Evolutionary conservation across 2,113 vertebrate species (phyloP), one percentile per base, ranked within the genome.

Genomic region (Tetrao urogallus): DNA sequence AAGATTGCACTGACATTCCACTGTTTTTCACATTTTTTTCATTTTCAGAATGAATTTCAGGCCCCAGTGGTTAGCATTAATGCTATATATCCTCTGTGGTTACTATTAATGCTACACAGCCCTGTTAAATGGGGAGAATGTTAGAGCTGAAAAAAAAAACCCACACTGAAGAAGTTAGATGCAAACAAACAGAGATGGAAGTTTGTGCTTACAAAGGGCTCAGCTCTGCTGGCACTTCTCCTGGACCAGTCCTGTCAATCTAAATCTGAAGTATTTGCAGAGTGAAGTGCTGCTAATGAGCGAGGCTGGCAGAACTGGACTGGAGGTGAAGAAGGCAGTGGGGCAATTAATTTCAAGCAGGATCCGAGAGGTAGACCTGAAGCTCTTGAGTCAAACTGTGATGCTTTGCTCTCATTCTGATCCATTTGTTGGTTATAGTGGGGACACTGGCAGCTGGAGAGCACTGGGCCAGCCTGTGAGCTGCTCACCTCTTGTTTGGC

Each of bases 221-320:
- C 64, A 45, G 69, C 80, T 86, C 82, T 72, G 7, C 19, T 93
- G 91, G 94, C 85, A 43, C 47, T 89, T 85, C 87, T 95, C 89
- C 95, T 95, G 89, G 57, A 65, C 61, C 54, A 30, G n/a, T 61
- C 76, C 88, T 75, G 91, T 94, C 95, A 90, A 48, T 95, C 94
- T 73, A 78, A 90, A 78, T 92, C 43, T 72, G 82, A 91, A 88
- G 22, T 95, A 90, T 94, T 94, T 96, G 88, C 90, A 65, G 95
- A 92, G 88, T 38, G 82, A 92, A 92, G 93, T 96, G 92, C 76
- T 95, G 91, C 70, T 96, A 95, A 95, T 90, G 92, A 94, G 90
- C 40, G 48, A 38, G 2, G 54, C 77, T 91, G 96, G 88, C 91
- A 90, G 90, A 42, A 42, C 56, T 0, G 0, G 66, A 14, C 66